Base-by-base conservation (phyloP, 2,113 vertebrate genomes). In the Odontesthes bonariensis region DNA sequence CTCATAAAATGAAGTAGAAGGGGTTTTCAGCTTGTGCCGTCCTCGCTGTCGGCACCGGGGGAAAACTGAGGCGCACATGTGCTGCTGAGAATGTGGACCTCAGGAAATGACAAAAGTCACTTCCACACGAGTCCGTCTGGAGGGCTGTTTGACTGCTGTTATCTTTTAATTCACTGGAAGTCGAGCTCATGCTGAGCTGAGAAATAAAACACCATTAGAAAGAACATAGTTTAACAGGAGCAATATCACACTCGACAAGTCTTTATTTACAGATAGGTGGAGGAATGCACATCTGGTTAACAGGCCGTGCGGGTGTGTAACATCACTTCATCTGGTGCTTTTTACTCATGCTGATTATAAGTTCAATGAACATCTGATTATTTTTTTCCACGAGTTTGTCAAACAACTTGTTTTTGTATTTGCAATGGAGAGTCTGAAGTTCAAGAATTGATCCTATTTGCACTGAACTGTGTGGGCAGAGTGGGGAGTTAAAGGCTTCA, bases 11-110 rank as follows among this genome's bases (percentile, higher is more conserved):
- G 5, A 19, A 4, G 16, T 8, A 3, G 1, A 59, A 17, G 33
- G 55, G 23, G 56, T 52, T 71, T 56, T 31, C 56, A 46, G 9
- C 22, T 22, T 22, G 53, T 61, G 40, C 20, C 49, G 19, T 33
- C 27, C 3, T 0, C 0, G 38, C 42, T 33, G 47, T 72, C 27
- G 3, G 52, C 58, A 33, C 31, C 19, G 16, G 33, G 5, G 7
- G 1, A 12, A 63, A 35, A 20, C 40, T 51, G 55, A 40, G 12
- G 20, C 13, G 35, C 9, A 22, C 0, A 12, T 46, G 14, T 65
- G 10, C 16, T 65, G 10, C 16, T 38, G 58, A 53, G 51, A 77
- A 60, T 71, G n/a, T 74, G 49, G 40, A 53, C 32, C 59, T 82
- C 73, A 76, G 70, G 73, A 79, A 81, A 73, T 35, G 6, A 16